Conservation (phyloP, 2,797 vertebrate species). For the Astyanax mexicanus region DNA sequence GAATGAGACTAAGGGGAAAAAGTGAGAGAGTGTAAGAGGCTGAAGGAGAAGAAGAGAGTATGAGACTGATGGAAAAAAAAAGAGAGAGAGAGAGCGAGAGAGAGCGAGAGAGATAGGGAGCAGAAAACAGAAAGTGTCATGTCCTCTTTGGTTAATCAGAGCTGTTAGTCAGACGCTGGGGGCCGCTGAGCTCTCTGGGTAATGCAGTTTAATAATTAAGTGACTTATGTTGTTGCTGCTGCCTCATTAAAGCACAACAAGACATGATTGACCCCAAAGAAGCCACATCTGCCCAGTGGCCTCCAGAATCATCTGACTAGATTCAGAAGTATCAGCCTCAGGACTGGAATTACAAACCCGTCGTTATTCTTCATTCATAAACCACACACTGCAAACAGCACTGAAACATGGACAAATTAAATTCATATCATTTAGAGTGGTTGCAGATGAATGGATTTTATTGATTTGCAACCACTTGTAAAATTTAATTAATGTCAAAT, state of each 20-base stretch:
- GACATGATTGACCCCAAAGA: constrained; percentile 22
- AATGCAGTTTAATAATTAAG: constrained; percentile 51
- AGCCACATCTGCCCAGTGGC: neutral
- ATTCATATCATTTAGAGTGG: no score
- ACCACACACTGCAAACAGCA: no score
- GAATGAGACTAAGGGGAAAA: no score
- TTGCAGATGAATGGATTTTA: no score
- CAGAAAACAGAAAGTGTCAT: constrained; percentile 41
- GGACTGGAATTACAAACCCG: neutral
- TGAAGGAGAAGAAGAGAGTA: no score
- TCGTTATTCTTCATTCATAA: neutral
- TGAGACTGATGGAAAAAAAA: no score
- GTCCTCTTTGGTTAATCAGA: constrained; percentile 48
- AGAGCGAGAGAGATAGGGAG: neutral
- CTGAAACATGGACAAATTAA: no score
- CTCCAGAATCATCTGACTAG: constrained; percentile 3
- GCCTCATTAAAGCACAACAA: constrained; percentile 27
- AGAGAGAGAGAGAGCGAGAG: no score
- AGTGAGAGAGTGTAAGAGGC: neutral
- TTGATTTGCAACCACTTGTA: no score
- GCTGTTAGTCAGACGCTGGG: constrained; percentile 40
- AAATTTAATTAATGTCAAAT: no score
- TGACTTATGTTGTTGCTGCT: constrained; percentile 21
- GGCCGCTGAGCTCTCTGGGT: constrained; percentile 14
- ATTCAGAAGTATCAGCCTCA: neutral